These are phyloP conservation scores for Muschampia staudingeri DNA, from an alignment of 2,888 invertebrate genomes.

Conservation along the genomic window DNA sequence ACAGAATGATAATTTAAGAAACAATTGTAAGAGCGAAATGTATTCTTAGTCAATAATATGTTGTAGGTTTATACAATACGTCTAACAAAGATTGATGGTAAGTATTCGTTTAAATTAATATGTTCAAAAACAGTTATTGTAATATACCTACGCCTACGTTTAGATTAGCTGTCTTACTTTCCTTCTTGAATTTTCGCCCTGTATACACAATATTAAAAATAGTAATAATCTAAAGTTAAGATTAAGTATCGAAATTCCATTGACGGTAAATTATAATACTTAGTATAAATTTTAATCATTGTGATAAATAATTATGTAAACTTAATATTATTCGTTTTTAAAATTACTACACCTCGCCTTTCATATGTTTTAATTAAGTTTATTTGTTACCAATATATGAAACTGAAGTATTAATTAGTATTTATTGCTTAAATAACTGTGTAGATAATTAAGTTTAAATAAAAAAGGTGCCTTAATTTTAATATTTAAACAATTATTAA, in stretches of 20 bases:
- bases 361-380: slow-evolving; percentile 1
- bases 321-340: slow-evolving; percentile 1
- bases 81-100: too few species aligned
- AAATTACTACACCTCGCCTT: slow-evolving; percentile 21
- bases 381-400: slow-evolving; percentile 18
- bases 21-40: background rate
- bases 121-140: too few species aligned
- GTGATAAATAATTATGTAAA: slow-evolving; percentile 51
- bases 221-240: background rate
- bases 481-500: background rate
- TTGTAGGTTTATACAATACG: background rate
- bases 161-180: background rate
- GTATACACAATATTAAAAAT: background rate
- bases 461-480: slow-evolving; percentile 28
- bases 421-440: slow-evolving; percentile 1
- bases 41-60: background rate
- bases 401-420: slow-evolving; percentile 22
- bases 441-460: background rate
- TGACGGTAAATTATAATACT: slow-evolving; percentile 5
- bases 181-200: background rate
- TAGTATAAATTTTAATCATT: slow-evolving; percentile 28
- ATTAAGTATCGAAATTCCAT: background rate
- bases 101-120: too few species aligned
- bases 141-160: too few species aligned
- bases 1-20: background rate